phyloP scores from a whole-genome alignment of 2,113 vertebrate genomes.

The Sorex araneus region DNA sequence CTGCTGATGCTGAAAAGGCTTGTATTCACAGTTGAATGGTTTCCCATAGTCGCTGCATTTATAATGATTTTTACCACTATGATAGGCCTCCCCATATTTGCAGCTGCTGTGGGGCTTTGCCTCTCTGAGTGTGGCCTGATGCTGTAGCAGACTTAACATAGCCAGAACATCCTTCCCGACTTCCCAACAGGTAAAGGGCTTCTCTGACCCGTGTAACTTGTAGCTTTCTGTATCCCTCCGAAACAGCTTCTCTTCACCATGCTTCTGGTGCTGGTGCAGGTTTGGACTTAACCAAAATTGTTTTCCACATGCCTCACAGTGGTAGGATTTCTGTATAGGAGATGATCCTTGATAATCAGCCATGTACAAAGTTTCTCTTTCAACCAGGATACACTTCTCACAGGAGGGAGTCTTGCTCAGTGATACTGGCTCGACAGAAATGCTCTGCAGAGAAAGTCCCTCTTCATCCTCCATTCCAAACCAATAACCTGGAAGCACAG shows the following conservation, averaged over 20 bases:
- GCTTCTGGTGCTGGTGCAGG: background rate
- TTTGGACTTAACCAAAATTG: background rate
- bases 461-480: background rate
- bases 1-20: background rate
- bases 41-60: background rate
- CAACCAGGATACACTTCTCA: background rate
- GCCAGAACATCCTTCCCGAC: slow-evolving; percentile 19
- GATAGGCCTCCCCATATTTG: background rate
- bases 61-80: background rate
- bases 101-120: background rate
- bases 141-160: slow-evolving; percentile 49
- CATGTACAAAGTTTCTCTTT: background rate
- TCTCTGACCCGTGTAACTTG: background rate
- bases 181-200: background rate
- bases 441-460: background rate
- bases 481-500: slow-evolving; percentile 36
- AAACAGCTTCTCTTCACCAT: background rate
- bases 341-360: background rate
- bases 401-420: background rate
- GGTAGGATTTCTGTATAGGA: background rate
- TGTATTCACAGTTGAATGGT: background rate
- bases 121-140: slow-evolving; percentile 11
- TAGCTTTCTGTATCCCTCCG: background rate
- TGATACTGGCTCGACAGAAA: background rate
- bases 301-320: background rate